Conservation (phyloP, 2,888 invertebrate species). For the Frankliniella fusca region DNA sequence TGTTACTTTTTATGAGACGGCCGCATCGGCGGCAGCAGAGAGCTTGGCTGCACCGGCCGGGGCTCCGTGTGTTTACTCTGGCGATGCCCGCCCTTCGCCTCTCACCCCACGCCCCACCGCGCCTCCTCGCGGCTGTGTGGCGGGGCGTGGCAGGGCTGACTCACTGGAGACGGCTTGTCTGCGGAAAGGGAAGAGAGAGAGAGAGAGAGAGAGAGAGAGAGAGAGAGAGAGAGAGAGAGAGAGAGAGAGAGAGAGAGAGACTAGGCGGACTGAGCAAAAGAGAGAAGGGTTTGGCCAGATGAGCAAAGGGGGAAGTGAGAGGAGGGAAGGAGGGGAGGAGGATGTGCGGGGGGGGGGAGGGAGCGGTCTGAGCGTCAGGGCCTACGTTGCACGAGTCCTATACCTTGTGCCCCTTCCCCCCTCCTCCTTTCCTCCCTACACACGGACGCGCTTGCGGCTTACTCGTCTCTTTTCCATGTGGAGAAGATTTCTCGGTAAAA, state of each 20-base stretch:
- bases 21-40: no score
- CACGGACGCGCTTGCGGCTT: neutral
- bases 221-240: neutral
- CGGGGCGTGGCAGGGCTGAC: neutral
- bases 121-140: neutral
- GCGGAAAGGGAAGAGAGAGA: neutral
- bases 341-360: neutral
- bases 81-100: neutral
- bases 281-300: neutral
- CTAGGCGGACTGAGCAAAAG: neutral
- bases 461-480: slow-evolving; percentile 23
- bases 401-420: slow-evolving; percentile 3
- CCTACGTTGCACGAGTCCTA: neutral
- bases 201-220: neutral
- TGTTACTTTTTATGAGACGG: slow-evolving; percentile 25
- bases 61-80: slow-evolving; percentile 1
- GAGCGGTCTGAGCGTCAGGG: neutral
- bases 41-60: neutral
- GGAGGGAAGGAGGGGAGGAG: neutral
- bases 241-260: neutral
- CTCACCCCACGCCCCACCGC: neutral
- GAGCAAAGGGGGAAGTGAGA: neutral
- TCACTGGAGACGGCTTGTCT: slow-evolving; percentile 19
- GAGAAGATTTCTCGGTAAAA: slow-evolving; percentile 26
- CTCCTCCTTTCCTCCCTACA: neutral